Conservation (phyloP, 1,140 invertebrate species). For the Plectus sambesii region DNA sequence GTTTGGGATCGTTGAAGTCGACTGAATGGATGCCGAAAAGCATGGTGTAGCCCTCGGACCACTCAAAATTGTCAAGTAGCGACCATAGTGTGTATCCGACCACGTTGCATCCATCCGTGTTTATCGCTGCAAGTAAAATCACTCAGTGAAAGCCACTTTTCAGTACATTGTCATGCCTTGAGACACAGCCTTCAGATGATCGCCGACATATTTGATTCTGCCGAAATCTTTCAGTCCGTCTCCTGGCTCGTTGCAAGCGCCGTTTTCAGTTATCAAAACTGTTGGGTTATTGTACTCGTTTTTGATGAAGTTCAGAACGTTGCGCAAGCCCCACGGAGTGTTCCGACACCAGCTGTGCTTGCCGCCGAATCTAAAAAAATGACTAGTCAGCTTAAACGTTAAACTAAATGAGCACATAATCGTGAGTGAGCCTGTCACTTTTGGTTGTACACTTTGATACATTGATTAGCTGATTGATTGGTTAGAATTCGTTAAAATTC, state of each 20-base stretch:
- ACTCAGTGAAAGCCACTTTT: neutral
- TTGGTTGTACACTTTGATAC: no score
- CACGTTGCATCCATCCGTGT: constrained; percentile 59
- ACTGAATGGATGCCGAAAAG: constrained; percentile 25
- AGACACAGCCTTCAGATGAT: constrained; percentile 18
- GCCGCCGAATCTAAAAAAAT: no score
- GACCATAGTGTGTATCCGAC: constrained; percentile 62
- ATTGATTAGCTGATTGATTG: no score
- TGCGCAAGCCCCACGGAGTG: no score
- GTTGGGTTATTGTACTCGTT: constrained; percentile 27
- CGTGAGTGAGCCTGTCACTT: no score
- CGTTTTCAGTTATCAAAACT: constrained; percentile 35
- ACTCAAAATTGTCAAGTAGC: constrained; percentile 69
- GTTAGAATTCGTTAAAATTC: no score
- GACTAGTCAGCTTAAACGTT: no score
- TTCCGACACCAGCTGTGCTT: no score
- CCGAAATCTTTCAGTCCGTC: constrained; percentile 19
- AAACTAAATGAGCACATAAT: no score
- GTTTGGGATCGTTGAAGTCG: no score
- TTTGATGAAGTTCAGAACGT: constrained; percentile 25
- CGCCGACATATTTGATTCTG: constrained; percentile 21
- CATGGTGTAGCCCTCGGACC: constrained; percentile 50
- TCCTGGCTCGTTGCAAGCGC: constrained; percentile 16
- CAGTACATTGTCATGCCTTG: constrained; percentile 10
- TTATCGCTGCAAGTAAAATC: constrained; percentile 52